These are phyloP conservation scores for Desmophyllum pertusum DNA, from an alignment of 92 coral and sea anemone genomes.

Conservation along the genomic window DNA sequence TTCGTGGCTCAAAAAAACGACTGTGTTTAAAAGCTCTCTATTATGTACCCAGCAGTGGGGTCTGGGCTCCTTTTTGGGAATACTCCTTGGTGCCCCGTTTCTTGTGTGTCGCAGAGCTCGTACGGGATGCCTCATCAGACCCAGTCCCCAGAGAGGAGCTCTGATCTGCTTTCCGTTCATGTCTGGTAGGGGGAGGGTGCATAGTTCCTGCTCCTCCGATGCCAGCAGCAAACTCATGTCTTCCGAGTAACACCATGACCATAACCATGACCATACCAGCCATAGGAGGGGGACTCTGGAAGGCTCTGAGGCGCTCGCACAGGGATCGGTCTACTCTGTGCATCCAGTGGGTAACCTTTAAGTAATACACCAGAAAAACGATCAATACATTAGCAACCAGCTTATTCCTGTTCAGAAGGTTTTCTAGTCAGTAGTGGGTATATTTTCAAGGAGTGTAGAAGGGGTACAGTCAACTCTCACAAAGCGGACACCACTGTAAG, in stretches of 20 bases:
- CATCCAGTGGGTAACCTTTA: conserved; percentile 87
- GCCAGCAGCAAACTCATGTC: conserved; percentile 93
- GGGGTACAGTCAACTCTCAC: no score
- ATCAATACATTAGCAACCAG: background rate
- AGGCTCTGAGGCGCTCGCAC: conserved; percentile 92
- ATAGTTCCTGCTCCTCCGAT: conserved; percentile 79
- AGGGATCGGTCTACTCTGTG: conserved; percentile 88
- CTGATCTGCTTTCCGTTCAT: conserved; percentile 75
- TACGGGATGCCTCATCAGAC: conserved; percentile 88
- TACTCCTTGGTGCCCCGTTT: conserved; percentile 39
- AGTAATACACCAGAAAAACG: background rate
- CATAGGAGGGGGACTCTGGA: conserved; percentile 98
- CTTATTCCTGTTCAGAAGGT: no score
- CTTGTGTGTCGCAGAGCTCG: conserved; percentile 83
- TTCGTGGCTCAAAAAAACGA: no score
- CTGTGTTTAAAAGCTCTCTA: no score
- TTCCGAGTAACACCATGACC: conserved; percentile 93
- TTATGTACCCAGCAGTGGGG: conserved; percentile 41
- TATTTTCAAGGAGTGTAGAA: no score
- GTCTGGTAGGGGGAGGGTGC: conserved; percentile 63
- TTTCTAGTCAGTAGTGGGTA: no score
- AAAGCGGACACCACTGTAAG: no score
- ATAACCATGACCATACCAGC: conserved; percentile 98
- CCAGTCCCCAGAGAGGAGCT: conserved; percentile 70
- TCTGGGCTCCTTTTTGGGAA: conserved; percentile 54